Base-by-base conservation (phyloP, 2,113 vertebrate genomes). In the Trematomus loennbergii region DNA sequence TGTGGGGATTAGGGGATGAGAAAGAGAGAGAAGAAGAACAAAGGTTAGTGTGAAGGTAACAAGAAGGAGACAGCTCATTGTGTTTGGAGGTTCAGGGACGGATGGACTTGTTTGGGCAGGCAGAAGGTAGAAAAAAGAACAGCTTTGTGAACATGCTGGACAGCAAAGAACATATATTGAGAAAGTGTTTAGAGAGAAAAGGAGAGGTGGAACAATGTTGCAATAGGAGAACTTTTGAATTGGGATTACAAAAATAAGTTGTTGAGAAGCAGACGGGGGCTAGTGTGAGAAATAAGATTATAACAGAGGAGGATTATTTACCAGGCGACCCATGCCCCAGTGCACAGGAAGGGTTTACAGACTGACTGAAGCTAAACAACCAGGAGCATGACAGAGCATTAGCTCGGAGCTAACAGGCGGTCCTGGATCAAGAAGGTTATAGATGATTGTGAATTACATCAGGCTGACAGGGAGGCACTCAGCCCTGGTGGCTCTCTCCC, bases 1-100 rank as follows among this genome's bases (percentile, higher is more conserved):
- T 17, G 40, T 68, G 45, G 46, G 86, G 85, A 86, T 90, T 86
- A 88, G 59, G 67, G 50, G 68, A 77, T 60, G 79, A 74, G 25
- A 40, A 57, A 63, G 33, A 40, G 67, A 64, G 13, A 43, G 54
- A 12, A 55, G 62, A 9, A 52, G 54, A 73, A 74, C 71, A 85
- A 81, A 63, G 67, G 52, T 78, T 59, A 58, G 22, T 48, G 52
- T 3, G 13, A 53, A 57, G 53, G 61, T 69, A 77, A 53, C 48
- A 72, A 52, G 36, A 66, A 73, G 82, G 61, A 73, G 82, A 64
- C 17, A 0, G 9, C n/a, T 60, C 10, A n/a, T 64, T 81, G 71
- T 84, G 63, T 46, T 18, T 60, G 43, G 57, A 7, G 29, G 58
- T 73, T 36, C 17, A 40, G 64, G 79, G 25, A 2, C 9, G 54